Percentiles rank a stretch among this genome's conserved stretches.
These are phyloP conservation scores for Notodonta ziczac DNA, from an alignment of 2,888 invertebrate genomes.

Conservation along the genomic window DNA sequence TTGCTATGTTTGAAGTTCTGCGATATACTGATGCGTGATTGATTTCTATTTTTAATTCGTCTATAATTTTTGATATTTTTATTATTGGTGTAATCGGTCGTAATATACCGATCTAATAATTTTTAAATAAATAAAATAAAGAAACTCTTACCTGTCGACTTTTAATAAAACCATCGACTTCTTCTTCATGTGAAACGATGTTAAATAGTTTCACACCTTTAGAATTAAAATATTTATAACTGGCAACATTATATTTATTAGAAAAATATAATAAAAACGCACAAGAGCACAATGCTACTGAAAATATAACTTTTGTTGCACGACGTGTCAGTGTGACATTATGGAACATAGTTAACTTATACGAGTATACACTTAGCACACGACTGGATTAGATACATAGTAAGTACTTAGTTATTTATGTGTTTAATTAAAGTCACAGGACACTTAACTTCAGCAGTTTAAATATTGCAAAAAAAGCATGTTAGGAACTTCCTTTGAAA, in stretches of 20 bases:
- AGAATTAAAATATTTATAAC: constrained; percentile 3
- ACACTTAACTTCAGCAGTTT: neutral
- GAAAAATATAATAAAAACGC: constrained; percentile 10
- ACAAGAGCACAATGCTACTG: constrained; percentile 17
- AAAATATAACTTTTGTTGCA: constrained; percentile 12
- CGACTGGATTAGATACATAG: too few species aligned
- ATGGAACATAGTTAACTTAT: neutral
- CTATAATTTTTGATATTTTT: too few species aligned
- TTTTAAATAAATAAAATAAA: too few species aligned
- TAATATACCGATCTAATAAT: too few species aligned
- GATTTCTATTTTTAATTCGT: too few species aligned
- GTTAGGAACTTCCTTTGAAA: neutral
- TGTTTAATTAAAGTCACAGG: neutral
- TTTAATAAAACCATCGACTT: constrained; percentile 36
- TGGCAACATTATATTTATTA: constrained; percentile 7
- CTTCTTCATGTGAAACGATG: neutral
- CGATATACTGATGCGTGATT: too few species aligned
- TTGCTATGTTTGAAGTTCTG: too few species aligned
- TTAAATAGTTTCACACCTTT: neutral
- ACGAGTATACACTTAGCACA: too few species aligned
- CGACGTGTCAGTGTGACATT: constrained; percentile 5
- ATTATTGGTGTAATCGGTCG: too few species aligned
- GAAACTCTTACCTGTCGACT: constrained; percentile 44
- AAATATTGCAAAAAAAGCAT: neutral
- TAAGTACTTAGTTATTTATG: too few species aligned